phyloP scores from a whole-genome alignment of 2,888 invertebrate species.

The Smittia aterrima region DNA sequence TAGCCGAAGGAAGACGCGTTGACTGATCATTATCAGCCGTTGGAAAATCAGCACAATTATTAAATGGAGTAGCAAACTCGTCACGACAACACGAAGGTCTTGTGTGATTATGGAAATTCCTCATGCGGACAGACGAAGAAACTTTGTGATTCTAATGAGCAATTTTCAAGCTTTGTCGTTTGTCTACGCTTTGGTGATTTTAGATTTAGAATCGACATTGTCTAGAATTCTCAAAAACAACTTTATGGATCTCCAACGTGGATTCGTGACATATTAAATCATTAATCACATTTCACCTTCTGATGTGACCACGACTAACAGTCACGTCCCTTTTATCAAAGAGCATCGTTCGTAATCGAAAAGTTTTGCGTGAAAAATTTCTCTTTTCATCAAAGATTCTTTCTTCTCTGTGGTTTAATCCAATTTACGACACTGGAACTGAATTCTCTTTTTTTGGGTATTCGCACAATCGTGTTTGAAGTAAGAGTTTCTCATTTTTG shows the following conservation, averaged over 20 bases:
- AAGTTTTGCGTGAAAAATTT: constrained; percentile 22
- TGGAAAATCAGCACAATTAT: constrained; percentile 36
- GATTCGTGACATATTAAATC: constrained; percentile 27
- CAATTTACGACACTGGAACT: constrained; percentile 14
- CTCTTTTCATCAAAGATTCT: neutral
- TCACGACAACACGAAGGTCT: neutral
- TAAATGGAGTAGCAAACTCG: constrained; percentile 33
- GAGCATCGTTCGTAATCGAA: neutral
- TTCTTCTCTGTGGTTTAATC: constrained; percentile 9
- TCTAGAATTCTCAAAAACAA: too few species aligned
- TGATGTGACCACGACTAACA: constrained; percentile 28
- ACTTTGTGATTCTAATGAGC: constrained; percentile 34
- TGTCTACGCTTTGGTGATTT: constrained; percentile 24
- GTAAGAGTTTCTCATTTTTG: constrained; percentile 12
- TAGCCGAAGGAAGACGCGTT: neutral
- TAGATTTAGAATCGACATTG: neutral
- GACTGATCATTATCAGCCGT: neutral
- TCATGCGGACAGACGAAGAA: constrained; percentile 16
- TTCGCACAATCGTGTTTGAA: neutral
- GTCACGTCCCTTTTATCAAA: constrained; percentile 15
- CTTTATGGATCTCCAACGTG: neutral
- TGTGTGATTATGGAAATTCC: constrained; percentile 22
- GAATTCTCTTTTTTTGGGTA: neutral
- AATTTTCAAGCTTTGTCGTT: neutral
- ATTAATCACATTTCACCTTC: constrained; percentile 36